Evolutionary conservation across 2,888 invertebrate genomes (phyloP).

Genomic region (Saturnia pavonia): DNA sequence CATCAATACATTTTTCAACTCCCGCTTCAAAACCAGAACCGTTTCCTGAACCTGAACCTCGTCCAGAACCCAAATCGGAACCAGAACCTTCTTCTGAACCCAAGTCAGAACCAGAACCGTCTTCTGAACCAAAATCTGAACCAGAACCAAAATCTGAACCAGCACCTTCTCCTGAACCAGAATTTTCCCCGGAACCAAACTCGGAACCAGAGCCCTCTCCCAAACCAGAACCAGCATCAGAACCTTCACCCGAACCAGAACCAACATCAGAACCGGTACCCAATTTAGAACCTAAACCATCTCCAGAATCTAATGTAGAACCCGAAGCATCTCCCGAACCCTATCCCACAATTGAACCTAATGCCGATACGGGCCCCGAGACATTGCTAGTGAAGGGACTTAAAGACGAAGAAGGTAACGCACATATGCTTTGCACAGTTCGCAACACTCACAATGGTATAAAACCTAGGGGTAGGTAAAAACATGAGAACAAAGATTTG

Average conservation of each 20-base stretch:
- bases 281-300: constrained; percentile 35
- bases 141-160: constrained; percentile 46
- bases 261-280: constrained; percentile 33
- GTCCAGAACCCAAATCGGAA: constrained; percentile 59
- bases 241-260: constrained; percentile 35
- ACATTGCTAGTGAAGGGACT: constrained; percentile 78
- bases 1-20: constrained; percentile 38
- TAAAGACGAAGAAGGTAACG: constrained; percentile 76
- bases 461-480: neutral
- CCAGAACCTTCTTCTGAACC: constrained; percentile 39
- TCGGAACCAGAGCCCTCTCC: constrained; percentile 59
- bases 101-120: constrained; percentile 39
- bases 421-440: constrained; percentile 53
- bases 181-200: constrained; percentile 48
- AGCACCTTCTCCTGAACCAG: constrained; percentile 56
- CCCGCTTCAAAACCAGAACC: constrained; percentile 43
- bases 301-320: constrained; percentile 42
- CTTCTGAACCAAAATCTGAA: constrained; percentile 52
- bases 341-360: constrained; percentile 61
- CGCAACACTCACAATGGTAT: constrained; percentile 11
- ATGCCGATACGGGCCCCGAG: constrained; percentile 67
- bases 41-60: constrained; percentile 53
- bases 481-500: neutral
- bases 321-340: constrained; percentile 53
- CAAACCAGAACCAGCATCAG: constrained; percentile 31